A percentile compares a stretch with the other conserved stretches of the same genome.
These are phyloP conservation scores for Lasiommata megera DNA, from an alignment of 2,888 invertebrate species.

Conservation along the genomic window DNA sequence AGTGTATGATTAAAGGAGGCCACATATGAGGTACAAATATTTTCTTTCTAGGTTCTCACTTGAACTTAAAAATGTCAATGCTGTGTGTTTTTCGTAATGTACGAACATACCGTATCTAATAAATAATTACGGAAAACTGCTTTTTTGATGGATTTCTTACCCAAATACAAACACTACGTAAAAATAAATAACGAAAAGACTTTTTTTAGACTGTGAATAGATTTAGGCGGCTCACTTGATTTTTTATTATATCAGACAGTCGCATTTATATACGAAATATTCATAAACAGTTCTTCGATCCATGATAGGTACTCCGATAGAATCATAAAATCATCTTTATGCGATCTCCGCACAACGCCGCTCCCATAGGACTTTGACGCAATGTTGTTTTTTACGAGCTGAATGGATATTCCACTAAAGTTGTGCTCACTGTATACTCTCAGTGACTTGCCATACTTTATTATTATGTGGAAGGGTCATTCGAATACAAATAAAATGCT, in stretches of 20 bases:
- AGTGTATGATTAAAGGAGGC: no score
- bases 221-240: not conserved
- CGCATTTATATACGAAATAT: conserved; percentile 56
- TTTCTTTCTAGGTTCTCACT: no score
- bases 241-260: not conserved
- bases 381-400: conserved; percentile 64
- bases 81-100: no score
- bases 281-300: conserved; percentile 62
- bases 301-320: conserved; percentile 53
- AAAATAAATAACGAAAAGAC: no score
- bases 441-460: conserved; percentile 28
- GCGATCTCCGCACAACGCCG: conserved; percentile 56
- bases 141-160: no score
- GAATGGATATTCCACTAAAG: conserved; percentile 47
- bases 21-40: no score
- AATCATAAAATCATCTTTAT: conserved; percentile 76
- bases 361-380: conserved; percentile 67
- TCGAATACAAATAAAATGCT: conserved; percentile 16
- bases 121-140: no score
- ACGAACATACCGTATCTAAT: no score
- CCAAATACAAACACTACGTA: no score
- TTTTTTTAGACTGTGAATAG: no score
- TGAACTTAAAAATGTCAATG: no score
- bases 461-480: conserved; percentile 9
- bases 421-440: conserved; percentile 39